Conservation (phyloP, 2,888 invertebrate genomes). For the Priapulus caudatus region DNA sequence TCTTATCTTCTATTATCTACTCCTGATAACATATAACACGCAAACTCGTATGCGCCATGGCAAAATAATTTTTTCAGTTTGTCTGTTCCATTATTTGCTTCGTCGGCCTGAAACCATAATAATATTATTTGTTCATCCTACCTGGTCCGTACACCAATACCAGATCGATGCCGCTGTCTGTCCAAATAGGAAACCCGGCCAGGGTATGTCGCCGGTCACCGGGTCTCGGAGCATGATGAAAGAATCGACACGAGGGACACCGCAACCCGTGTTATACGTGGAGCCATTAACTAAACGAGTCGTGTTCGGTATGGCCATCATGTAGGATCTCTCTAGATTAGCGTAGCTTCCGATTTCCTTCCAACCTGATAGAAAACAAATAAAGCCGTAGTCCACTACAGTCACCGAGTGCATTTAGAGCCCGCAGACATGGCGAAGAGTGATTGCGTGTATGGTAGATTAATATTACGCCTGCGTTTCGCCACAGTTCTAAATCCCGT, state of each 20-base stretch:
- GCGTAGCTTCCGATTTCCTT: slow-evolving; percentile 39
- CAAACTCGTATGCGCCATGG: too few relatives aligned
- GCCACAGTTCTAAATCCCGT: too few relatives aligned
- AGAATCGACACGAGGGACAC: slow-evolving; percentile 35
- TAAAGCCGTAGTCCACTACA: not conserved
- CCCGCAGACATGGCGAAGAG: too few relatives aligned
- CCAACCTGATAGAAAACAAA: slow-evolving; percentile 34
- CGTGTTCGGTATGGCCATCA: slow-evolving; percentile 31
- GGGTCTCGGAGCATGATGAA: slow-evolving; percentile 41
- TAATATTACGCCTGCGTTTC: too few relatives aligned
- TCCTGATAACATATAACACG: too few relatives aligned
- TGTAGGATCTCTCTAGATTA: slow-evolving; percentile 37
- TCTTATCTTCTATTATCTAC: too few relatives aligned
- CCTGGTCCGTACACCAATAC: slow-evolving; percentile 43
- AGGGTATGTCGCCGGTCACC: slow-evolving; percentile 41
- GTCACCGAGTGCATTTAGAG: too few relatives aligned
- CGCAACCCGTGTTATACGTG: slow-evolving; percentile 29
- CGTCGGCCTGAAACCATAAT: too few relatives aligned
- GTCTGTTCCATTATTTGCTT: too few relatives aligned
- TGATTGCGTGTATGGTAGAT: too few relatives aligned
- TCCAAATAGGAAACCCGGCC: slow-evolving; percentile 43
- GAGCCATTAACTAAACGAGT: slow-evolving; percentile 22
- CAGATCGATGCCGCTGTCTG: slow-evolving; percentile 44
- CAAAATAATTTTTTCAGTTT: too few relatives aligned
- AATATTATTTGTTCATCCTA: too few relatives aligned